Percentiles rank a stretch among this genome's conserved stretches.
Conservation (phyloP, 2,797 vertebrate genomes). For the Cyclopterus lumpus region DNA sequence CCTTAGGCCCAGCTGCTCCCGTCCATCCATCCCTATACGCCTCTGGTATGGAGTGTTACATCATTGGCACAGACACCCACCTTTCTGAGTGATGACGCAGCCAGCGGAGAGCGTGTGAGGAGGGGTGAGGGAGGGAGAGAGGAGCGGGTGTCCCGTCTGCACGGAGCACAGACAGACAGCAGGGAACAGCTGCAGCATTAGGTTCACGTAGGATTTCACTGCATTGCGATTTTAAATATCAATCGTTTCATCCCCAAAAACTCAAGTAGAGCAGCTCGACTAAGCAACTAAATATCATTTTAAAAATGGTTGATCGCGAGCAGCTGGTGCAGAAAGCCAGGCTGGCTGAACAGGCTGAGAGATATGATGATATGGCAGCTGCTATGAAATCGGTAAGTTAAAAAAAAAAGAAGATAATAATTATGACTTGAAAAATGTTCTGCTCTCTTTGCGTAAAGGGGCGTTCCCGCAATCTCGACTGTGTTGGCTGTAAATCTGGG, state of each 20-base stretch:
- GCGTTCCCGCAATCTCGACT: constrained; percentile 17
- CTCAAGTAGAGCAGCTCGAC: constrained; percentile 59
- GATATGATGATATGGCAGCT: constrained; percentile 99
- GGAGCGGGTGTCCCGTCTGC: constrained; percentile 84
- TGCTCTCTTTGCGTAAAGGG: constrained; percentile 42
- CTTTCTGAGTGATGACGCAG: constrained; percentile 81
- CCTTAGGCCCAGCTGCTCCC: constrained; percentile 42
- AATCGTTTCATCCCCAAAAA: constrained; percentile 58
- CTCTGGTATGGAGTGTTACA: constrained; percentile 82
- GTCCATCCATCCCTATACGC: constrained; percentile 39
- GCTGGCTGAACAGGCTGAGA: constrained; percentile 98
- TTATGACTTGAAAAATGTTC: not conserved
- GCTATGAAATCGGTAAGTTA: constrained; percentile 99
- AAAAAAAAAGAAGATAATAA: not conserved
- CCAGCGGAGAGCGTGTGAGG: constrained; percentile 62
- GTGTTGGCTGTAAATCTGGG: constrained; percentile 22
- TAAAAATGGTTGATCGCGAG: constrained; percentile 97
- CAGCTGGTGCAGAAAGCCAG: constrained; percentile 99
- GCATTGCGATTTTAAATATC: constrained; percentile 78
- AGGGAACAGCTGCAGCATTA: constrained; percentile 86
- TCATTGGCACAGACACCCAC: constrained; percentile 78
- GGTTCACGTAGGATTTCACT: constrained; percentile 77
- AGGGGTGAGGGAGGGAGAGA: constrained; percentile 52
- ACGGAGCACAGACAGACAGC: constrained; percentile 88
- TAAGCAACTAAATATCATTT: constrained; percentile 56